A percentile compares a stretch with the other conserved stretches of the same genome.
Conservation (phyloP, 2,888 invertebrate genomes). For the Neoscelio sp. region DNA sequence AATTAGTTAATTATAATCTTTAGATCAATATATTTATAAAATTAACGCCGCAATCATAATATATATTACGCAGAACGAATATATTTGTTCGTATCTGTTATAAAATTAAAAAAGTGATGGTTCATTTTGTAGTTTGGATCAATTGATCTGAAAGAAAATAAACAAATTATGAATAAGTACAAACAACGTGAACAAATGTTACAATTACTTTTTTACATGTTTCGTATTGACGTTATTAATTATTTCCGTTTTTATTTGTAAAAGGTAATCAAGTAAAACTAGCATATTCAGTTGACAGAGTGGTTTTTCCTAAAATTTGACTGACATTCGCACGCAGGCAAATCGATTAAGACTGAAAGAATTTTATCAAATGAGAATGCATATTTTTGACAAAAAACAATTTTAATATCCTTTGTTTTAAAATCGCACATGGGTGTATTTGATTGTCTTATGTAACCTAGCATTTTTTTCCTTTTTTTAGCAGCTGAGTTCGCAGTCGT, state of each 20-base stretch:
- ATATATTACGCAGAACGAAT: conserved; percentile 6
- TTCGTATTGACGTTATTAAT: background rate
- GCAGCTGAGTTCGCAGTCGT: background rate
- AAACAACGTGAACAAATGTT: conserved; percentile 13
- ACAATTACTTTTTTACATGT: background rate
- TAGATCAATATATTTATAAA: conserved; percentile 50
- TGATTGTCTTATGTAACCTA: background rate
- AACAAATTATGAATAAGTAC: conserved; percentile 31
- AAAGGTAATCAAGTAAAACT: background rate
- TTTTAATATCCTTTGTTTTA: background rate
- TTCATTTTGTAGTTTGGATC: background rate
- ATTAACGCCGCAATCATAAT: conserved; percentile 21
- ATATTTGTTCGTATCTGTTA: conserved; percentile 16
- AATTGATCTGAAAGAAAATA: conserved; percentile 20
- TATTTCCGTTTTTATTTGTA: background rate
- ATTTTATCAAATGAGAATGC: conserved; percentile 1
- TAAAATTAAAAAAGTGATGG: conserved; percentile 10
- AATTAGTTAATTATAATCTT: conserved; percentile 52
- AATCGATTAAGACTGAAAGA: background rate
- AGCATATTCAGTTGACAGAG: background rate
- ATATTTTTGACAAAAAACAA: background rate
- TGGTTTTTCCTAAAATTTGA: too few species aligned
- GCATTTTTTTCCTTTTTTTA: background rate
- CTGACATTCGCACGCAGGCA: too few species aligned
- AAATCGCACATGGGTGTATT: background rate